phyloP scores from a whole-genome alignment of 2,888 invertebrate genomes.

The Orchestes rusci region DNA sequence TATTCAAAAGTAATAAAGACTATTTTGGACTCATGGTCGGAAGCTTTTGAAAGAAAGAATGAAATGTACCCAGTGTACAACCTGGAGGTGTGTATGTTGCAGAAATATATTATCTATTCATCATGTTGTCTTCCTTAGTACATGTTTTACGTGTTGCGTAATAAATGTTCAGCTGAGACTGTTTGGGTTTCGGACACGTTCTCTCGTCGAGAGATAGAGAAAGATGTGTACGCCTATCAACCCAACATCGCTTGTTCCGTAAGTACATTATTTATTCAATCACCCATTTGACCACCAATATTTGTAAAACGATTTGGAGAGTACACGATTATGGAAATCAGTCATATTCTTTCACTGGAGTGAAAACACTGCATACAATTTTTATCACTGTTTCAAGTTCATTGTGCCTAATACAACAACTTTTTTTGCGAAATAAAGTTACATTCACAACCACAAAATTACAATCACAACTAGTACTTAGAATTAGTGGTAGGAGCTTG shows the following conservation, averaged over 20 bases:
- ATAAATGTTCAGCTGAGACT: slow-evolving; percentile 27
- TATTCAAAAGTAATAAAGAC: slow-evolving; percentile 32
- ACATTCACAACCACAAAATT: too few relatives aligned
- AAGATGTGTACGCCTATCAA: slow-evolving; percentile 38
- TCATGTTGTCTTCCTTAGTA: slow-evolving; percentile 4
- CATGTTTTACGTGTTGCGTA: slow-evolving; percentile 37
- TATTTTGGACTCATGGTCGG: slow-evolving; percentile 37
- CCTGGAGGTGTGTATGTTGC: slow-evolving; percentile 29
- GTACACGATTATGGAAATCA: too few relatives aligned
- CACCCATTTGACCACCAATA: too few relatives aligned
- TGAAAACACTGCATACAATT: too few relatives aligned
- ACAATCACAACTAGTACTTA: too few relatives aligned
- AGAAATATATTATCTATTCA: neutral
- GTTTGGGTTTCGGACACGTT: slow-evolving; percentile 30
- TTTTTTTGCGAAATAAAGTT: too few relatives aligned
- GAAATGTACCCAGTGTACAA: slow-evolving; percentile 35
- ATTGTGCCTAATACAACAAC: too few relatives aligned
- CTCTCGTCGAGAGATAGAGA: slow-evolving; percentile 38
- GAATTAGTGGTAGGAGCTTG: too few relatives aligned
- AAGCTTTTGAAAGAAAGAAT: slow-evolving; percentile 23
- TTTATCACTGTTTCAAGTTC: too few relatives aligned
- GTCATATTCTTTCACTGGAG: too few relatives aligned
- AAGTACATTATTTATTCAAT: too few relatives aligned
- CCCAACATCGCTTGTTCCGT: slow-evolving; percentile 41
- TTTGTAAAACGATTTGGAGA: too few relatives aligned